phyloP scores from a whole-genome alignment of 37 sponge, comb jelly and placozoan genomes.

The Geodia barretti region DNA sequence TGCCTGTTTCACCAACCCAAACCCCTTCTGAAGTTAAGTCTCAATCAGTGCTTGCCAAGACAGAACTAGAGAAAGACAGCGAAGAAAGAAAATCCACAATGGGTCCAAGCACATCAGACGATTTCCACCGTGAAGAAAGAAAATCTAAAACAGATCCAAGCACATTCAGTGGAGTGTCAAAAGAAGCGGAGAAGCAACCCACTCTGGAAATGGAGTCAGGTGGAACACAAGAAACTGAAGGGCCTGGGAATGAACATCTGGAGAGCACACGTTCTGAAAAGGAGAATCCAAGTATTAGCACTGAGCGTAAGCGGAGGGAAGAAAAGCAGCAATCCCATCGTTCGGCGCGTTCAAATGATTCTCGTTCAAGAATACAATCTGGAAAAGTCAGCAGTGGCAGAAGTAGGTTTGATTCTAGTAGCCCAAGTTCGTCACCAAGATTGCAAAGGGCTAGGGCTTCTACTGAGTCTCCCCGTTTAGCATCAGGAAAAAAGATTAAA shows the following conservation, averaged over 20 bases:
- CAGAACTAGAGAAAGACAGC: conserved; percentile 22
- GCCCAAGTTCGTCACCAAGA: neutral
- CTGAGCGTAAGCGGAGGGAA: neutral
- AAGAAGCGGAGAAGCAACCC: neutral
- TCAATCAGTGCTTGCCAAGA: no score
- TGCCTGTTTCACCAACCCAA: no score
- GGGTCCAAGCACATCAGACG: no score
- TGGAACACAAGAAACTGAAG: neutral
- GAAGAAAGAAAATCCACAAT: no score
- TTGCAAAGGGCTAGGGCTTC: neutral
- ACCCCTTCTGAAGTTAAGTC: no score
- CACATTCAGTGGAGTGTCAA: conserved; percentile 4
- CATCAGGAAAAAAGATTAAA: neutral
- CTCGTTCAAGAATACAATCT: neutral
- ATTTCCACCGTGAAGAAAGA: no score
- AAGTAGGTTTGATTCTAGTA: conserved; percentile 8
- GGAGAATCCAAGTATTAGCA: no score
- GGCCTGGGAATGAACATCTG: no score
- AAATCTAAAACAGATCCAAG: no score
- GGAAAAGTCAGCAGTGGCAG: conserved; percentile 10
- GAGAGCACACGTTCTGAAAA: no score
- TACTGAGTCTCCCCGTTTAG: neutral
- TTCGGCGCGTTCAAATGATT: neutral
- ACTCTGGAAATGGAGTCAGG: neutral
- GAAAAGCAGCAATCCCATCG: neutral